Evolutionary conservation across 2,797 vertebrate species (phyloP).

Genomic region (Pachyuromys duprasi): DNA sequence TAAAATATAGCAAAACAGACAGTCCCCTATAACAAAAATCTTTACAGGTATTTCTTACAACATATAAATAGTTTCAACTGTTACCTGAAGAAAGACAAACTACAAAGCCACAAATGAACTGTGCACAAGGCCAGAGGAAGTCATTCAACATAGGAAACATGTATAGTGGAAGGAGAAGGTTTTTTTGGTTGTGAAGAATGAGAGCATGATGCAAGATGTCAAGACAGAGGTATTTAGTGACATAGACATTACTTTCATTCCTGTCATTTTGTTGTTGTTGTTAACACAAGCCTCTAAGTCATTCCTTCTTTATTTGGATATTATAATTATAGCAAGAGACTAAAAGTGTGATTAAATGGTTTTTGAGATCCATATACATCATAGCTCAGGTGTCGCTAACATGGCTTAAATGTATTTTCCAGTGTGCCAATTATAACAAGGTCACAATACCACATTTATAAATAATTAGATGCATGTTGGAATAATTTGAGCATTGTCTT

Average conservation of each 20-base stretch:
- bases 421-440: conserved; percentile 72
- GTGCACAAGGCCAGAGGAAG: not conserved
- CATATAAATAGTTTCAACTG: not conserved
- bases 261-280: not conserved
- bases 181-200: not conserved
- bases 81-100: not conserved
- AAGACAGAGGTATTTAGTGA: not conserved
- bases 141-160: not conserved
- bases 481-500: conserved; percentile 63
- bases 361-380: conserved; percentile 66
- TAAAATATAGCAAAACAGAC: not conserved
- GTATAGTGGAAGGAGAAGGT: not conserved
- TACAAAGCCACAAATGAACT: not conserved
- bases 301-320: not conserved
- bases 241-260: not conserved
- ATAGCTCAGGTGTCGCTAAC: conserved; percentile 63
- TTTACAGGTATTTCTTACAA: conserved; percentile 7
- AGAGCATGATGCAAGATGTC: not conserved
- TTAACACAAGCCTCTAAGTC: not conserved
- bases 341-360: conserved; percentile 59
- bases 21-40: not conserved
- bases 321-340: not conserved
- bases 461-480: conserved; percentile 76
- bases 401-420: conserved; percentile 70
- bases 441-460: conserved; percentile 58